Conservation (phyloP, 2,113 vertebrate species). For the Neogale vison region DNA sequence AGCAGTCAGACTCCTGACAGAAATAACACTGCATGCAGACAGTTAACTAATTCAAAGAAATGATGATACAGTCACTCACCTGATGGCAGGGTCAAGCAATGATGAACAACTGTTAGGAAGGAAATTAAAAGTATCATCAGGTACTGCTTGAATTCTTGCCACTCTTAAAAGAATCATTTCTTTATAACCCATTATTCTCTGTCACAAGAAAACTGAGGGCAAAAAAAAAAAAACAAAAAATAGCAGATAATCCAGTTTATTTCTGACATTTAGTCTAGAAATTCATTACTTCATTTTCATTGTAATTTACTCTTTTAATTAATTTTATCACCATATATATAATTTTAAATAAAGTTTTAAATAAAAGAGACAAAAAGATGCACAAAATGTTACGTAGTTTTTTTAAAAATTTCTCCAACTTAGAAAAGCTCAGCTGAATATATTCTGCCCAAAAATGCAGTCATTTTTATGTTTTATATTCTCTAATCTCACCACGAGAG, state of each 20-base stretch:
- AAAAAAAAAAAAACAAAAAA: background rate
- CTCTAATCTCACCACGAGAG: background rate
- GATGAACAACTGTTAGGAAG: background rate
- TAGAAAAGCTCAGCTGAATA: background rate
- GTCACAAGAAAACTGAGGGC: background rate
- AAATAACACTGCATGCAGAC: background rate
- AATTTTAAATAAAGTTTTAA: conserved; percentile 45
- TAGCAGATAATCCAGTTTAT: conserved; percentile 14
- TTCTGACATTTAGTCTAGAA: conserved; percentile 54
- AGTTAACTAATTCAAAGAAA: background rate
- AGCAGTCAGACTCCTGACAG: background rate
- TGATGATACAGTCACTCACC: background rate
- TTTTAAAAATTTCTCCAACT: background rate
- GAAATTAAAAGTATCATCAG: conserved; percentile 47
- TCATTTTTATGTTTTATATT: conserved; percentile 57
- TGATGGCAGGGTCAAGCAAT: background rate
- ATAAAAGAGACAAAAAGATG: background rate
- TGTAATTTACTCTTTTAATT: conserved; percentile 48
- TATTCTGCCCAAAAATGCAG: background rate
- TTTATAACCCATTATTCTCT: conserved; percentile 40
- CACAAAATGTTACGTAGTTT: background rate
- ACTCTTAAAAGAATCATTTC: background rate
- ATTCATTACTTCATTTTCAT: conserved; percentile 34
- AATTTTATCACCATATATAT: background rate
- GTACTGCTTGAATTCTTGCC: background rate